Evolutionary conservation across 2,888 invertebrate genomes (phyloP).

Genomic region (Xanthia togata): DNA sequence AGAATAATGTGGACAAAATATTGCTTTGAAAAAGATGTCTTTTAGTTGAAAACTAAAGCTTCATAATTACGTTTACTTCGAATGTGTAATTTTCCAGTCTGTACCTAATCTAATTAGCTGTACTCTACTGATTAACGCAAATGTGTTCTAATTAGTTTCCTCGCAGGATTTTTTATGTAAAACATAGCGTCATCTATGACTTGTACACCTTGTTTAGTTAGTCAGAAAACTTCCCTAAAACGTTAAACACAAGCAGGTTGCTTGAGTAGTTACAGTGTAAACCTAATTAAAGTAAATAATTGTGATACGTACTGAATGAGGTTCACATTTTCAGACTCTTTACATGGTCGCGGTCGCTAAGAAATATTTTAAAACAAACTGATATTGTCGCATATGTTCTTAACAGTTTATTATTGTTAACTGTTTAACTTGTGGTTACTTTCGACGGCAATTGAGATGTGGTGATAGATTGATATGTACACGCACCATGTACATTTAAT

Average conservation of each 20-base stretch:
- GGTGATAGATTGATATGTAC: conserved; percentile 20
- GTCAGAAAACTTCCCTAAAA: not conserved
- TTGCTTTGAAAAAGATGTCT: not conserved
- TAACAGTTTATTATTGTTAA: conserved; percentile 87
- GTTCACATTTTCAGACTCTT: conserved; percentile 84
- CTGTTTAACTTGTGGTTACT: conserved; percentile 73
- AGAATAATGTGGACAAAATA: not conserved
- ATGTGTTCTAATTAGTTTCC: conserved; percentile 6
- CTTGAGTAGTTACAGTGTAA: conserved; percentile 53
- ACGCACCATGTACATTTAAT: not conserved
- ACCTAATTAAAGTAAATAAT: conserved; percentile 78
- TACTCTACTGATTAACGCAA: conserved; percentile 25
- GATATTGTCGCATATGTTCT: conserved; percentile 69
- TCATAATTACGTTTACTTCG: not conserved
- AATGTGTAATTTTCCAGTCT: not conserved
- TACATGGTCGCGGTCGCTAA: conserved; percentile 83
- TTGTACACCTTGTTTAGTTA: not conserved
- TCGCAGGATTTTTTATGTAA: not conserved
- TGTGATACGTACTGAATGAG: conserved; percentile 85
- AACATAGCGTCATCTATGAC: not conserved
- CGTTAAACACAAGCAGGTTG: conserved; percentile 37
- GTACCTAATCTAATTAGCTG: conserved; percentile 18
- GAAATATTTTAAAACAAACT: conserved; percentile 79
- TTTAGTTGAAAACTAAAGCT: not conserved
- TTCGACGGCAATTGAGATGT: conserved; percentile 50